Percentiles rank a stretch among this genome's conserved stretches.
Conservation (phyloP, 2,888 invertebrate genomes). For the Agonopterix alstromeriana region DNA sequence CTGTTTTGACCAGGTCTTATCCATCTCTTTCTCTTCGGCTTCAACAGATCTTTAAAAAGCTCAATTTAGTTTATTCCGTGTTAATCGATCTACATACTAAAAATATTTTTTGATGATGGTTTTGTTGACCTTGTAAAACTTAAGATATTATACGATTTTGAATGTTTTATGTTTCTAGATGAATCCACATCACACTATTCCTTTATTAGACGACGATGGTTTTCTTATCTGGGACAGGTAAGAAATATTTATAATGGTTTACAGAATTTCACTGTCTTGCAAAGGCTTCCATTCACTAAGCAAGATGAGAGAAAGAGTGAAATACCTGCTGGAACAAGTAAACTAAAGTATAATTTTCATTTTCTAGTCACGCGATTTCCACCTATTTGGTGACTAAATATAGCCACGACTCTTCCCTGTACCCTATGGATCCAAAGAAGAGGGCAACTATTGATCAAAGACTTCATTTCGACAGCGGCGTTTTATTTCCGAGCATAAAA, state of each 20-base stretch:
- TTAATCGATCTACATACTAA: no score
- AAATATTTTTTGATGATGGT: no score
- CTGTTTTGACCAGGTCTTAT: no score
- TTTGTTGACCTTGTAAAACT: no score
- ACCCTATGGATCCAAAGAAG: conserved; percentile 65
- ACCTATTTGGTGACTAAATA: conserved; percentile 78
- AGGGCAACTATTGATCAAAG: conserved; percentile 71
- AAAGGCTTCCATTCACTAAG: conserved; percentile 5
- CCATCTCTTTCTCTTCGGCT: no score
- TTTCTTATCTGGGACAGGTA: conserved; percentile 70
- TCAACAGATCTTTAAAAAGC: no score
- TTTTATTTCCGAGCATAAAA: conserved; percentile 58
- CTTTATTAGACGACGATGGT: conserved; percentile 71
- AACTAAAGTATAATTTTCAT: background rate
- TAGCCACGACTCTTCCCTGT: conserved; percentile 70
- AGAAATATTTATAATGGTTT: no score
- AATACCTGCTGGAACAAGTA: no score
- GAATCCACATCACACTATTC: conserved; percentile 75
- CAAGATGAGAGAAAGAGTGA: no score
- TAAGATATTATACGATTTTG: no score
- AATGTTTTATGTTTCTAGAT: conserved; percentile 37
- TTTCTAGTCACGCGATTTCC: conserved; percentile 79
- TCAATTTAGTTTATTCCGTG: no score
- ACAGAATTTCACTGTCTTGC: no score
- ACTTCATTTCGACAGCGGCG: conserved; percentile 72